Evolutionary conservation across 2,888 invertebrate species (phyloP).

Genomic region (Panopea generosa): DNA sequence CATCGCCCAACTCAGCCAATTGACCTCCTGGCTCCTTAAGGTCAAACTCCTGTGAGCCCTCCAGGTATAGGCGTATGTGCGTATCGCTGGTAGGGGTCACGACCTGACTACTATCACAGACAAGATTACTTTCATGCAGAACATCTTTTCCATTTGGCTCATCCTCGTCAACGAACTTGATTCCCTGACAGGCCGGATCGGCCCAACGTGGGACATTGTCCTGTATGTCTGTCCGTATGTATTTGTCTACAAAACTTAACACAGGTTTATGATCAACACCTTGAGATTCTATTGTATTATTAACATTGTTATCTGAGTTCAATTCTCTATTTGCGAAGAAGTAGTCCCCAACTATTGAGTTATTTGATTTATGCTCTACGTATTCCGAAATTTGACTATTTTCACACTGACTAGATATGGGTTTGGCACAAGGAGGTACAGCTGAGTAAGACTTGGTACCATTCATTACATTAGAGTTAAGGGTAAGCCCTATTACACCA

Average conservation of each 20-base stretch:
- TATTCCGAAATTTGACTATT: too few species aligned
- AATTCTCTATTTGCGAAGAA: constrained; percentile 36
- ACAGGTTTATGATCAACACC: too few species aligned
- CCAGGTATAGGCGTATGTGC: constrained; percentile 66
- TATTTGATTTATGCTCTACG: constrained; percentile 24
- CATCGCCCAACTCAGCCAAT: not conserved
- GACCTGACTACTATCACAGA: constrained; percentile 74
- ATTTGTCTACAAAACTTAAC: constrained; percentile 59
- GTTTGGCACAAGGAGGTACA: constrained; percentile 14
- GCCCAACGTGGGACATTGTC: constrained; percentile 80
- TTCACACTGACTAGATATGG: constrained; percentile 50
- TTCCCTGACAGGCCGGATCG: constrained; percentile 82
- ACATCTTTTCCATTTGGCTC: constrained; percentile 45
- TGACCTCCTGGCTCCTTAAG: constrained; percentile 29
- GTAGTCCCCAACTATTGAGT: constrained; percentile 50
- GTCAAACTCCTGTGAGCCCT: constrained; percentile 44
- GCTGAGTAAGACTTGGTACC: constrained; percentile 27
- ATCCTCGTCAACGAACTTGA: constrained; percentile 89
- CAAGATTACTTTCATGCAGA: constrained; percentile 60
- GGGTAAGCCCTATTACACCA: constrained; percentile 39
- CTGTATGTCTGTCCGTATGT: constrained; percentile 43
- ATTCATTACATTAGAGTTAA: constrained; percentile 33
- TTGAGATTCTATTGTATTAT: not conserved
- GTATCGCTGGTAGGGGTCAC: constrained; percentile 63
- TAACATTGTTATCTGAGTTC: constrained; percentile 1